phyloP scores from a whole-genome alignment of 2,888 invertebrate species.

The Therioaphis trifolii region DNA sequence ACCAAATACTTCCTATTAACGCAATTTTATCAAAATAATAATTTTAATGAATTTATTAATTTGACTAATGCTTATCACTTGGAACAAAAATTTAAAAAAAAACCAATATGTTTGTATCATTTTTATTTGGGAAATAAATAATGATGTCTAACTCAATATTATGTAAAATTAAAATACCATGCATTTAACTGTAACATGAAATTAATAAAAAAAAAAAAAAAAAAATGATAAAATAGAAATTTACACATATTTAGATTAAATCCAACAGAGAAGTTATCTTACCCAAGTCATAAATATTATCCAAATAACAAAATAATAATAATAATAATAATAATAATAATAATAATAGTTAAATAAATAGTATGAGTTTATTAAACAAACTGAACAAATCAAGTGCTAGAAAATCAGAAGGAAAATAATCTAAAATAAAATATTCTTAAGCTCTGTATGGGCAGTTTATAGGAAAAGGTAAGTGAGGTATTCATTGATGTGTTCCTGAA shows the following conservation, averaged over 20 bases:
- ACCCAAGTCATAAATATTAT: conserved; percentile 50
- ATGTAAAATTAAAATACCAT: conserved; percentile 31
- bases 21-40: conserved; percentile 17
- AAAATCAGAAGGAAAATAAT: conserved; percentile 29
- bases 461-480: conserved; percentile 60
- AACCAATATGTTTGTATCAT: conserved; percentile 19
- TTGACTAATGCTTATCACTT: conserved; percentile 32
- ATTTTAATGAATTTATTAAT: conserved; percentile 1
- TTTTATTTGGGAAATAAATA: conserved; percentile 45
- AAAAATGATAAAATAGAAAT: too few species aligned
- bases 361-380: conserved; percentile 40
- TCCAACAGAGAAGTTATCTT: conserved; percentile 34
- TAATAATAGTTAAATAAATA: conserved; percentile 47
- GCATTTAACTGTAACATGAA: conserved; percentile 30
- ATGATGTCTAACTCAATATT: conserved; percentile 34
- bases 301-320: conserved; percentile 28
- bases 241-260: conserved; percentile 32
- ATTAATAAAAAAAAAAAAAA: conserved; percentile 35
- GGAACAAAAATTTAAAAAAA: conserved; percentile 16
- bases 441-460: conserved; percentile 55
- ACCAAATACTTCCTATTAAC: not conserved
- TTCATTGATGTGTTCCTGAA: conserved; percentile 55
- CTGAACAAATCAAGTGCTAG: conserved; percentile 33
- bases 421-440: conserved; percentile 37
- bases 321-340: conserved; percentile 32